Base-by-base conservation (phyloP, 2,888 invertebrate genomes). In the Mesoligia furuncula region DNA sequence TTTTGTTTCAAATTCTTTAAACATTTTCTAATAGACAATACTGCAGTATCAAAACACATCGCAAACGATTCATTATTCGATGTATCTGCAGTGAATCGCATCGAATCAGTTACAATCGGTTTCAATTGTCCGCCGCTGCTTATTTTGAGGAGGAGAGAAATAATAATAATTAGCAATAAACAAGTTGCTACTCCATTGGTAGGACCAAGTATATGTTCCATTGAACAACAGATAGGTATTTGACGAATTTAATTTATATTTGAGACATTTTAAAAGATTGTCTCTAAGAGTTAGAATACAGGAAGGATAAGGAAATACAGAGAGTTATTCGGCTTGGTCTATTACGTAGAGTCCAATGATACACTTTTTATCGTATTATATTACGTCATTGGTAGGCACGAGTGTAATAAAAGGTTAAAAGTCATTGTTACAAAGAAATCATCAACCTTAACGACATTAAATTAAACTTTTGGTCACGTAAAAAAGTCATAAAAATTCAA, bases 21-120 rank as follows among this genome's bases (percentile, higher is more conserved):
- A 20, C 51, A 20, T 51, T 59, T 13, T 15, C 59, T 54, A 54
- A 54, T n/a, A 64, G 24, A 36, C 1, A 20, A n/a, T 51, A 20
- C 20, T 68, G 70, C 51, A 39, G 24, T 71, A 39, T 24, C 48
- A 73, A 62, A 45, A 27, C 42, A 72, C 17, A 42, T 57, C 13
- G 51, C 27, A n/a, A 64, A 24, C 42, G 31, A 31, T 76, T 74
- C 42, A 20, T 51, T 54, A 42, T 54, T 59, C 2, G 2, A 45
- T 39, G 27, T 65, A 71, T 72, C 80, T 73, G 77, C 73, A 75
- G 13, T n/a, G 67, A 51, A 73, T 70, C 64, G 73, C 73, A 81
- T 88, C 77, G 61, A 91, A 88, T 93, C 91, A 87, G 93, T 92
- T 85, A 42, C 66, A 91, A 87, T 93, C 90, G 88, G 93, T 91